Percentiles rank a stretch among this genome's conserved stretches.
These are phyloP conservation scores for Craniophora ligustri DNA, from an alignment of 2,888 invertebrate species.

Conservation along the genomic window DNA sequence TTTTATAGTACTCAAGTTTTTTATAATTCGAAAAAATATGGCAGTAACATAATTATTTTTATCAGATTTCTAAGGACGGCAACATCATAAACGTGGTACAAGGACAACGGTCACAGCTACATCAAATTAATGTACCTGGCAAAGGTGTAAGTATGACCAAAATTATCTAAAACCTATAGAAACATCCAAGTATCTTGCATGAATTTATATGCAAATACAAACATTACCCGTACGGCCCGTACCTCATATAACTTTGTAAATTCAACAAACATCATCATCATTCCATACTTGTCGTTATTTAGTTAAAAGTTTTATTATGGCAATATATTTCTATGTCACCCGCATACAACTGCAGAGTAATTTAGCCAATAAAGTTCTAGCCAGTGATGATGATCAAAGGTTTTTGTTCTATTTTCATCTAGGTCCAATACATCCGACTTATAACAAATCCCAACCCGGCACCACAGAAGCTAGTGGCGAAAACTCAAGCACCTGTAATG, in stretches of 20 bases:
- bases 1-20: too few species aligned
- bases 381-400: not conserved
- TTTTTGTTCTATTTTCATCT: slow-evolving; percentile 28
- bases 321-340: too few species aligned
- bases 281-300: too few species aligned
- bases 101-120: slow-evolving; percentile 87
- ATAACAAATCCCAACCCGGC: slow-evolving; percentile 85
- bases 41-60: not conserved
- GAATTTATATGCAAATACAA: too few species aligned
- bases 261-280: too few species aligned
- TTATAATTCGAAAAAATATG: not conserved
- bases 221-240: too few species aligned
- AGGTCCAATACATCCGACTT: slow-evolving; percentile 92
- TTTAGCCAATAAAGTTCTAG: too few species aligned
- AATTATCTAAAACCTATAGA: not conserved
- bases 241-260: too few species aligned
- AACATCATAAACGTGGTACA: slow-evolving; percentile 62
- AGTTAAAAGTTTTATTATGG: too few species aligned
- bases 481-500: slow-evolving; percentile 47
- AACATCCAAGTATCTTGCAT: not conserved
- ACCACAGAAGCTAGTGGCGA: slow-evolving; percentile 43
- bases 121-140: slow-evolving; percentile 92
- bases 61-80: slow-evolving; percentile 69
- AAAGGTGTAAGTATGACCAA: slow-evolving; percentile 88
- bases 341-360: too few species aligned